phyloP scores from a whole-genome alignment of 2,113 vertebrate genomes.

The Verasper variegatus region DNA sequence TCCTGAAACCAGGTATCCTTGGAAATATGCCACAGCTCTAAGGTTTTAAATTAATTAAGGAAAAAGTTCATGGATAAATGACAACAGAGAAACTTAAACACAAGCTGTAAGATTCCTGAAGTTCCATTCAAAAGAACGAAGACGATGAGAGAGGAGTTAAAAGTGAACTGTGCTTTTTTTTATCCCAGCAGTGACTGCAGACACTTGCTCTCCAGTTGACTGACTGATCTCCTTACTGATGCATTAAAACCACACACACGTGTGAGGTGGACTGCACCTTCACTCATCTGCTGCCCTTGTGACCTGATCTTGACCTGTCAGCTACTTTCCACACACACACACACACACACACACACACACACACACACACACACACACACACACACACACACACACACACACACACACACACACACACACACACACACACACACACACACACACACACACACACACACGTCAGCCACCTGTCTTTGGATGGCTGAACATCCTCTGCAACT shows the following conservation, averaged over 20 bases:
- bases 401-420: neutral
- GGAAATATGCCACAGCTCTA: too few species aligned
- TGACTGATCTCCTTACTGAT: conserved; percentile 55
- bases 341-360: conserved; percentile 4
- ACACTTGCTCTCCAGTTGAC: conserved; percentile 6
- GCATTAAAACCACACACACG: conserved; percentile 38
- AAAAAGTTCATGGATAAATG: too few species aligned
- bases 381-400: neutral
- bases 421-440: neutral
- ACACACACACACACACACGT: conserved; percentile 19
- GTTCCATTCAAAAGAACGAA: neutral
- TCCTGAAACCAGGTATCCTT: too few species aligned
- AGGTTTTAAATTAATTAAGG: too few species aligned
- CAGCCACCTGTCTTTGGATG: conserved; percentile 41
- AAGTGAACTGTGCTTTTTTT: neutral
- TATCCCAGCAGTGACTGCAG: conserved; percentile 12
- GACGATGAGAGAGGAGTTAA: neutral
- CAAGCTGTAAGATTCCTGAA: neutral
- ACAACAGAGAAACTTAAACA: too few species aligned
- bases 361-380: conserved; percentile 3
- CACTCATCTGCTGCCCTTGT: conserved; percentile 46
- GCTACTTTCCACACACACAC: conserved; percentile 36
- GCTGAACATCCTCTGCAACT: conserved; percentile 26
- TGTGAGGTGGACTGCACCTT: conserved; percentile 29
- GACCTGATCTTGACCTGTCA: conserved; percentile 61